Evolutionary conservation across 1,140 invertebrate species (phyloP).

Genomic region (Polypedilum vanderplanki): DNA sequence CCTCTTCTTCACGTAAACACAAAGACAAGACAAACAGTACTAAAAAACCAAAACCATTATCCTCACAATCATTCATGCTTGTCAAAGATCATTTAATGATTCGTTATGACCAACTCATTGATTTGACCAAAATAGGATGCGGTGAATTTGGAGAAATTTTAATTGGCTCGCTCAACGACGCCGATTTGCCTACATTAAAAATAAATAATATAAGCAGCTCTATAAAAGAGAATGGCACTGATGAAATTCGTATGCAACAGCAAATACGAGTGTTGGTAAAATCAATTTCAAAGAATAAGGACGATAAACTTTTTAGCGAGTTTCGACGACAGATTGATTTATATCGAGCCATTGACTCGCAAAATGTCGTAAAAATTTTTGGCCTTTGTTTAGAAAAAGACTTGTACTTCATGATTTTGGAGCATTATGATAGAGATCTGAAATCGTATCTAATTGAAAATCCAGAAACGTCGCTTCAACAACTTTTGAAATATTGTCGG

Average conservation of each 20-base stretch:
- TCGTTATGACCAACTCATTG: slow-evolving; percentile 64
- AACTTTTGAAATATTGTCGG: slow-evolving; percentile 56
- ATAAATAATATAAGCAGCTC: slow-evolving; percentile 37
- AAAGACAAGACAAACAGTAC: background rate
- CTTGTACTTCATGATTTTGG: slow-evolving; percentile 81
- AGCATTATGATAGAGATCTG: slow-evolving; percentile 84
- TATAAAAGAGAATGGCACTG: slow-evolving; percentile 39
- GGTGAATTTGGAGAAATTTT: slow-evolving; percentile 88
- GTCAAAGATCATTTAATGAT: slow-evolving; percentile 58
- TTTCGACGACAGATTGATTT: slow-evolving; percentile 83
- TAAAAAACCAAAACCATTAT: slow-evolving; percentile 23
- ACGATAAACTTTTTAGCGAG: slow-evolving; percentile 68
- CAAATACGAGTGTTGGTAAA: slow-evolving; percentile 39
- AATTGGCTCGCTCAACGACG: slow-evolving; percentile 48
- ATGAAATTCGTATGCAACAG: slow-evolving; percentile 42
- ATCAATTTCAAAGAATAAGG: slow-evolving; percentile 50
- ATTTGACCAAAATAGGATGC: slow-evolving; percentile 74
- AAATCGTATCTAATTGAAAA: slow-evolving; percentile 39
- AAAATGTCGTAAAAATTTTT: slow-evolving; percentile 68
- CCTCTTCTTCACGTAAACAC: background rate
- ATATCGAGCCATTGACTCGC: slow-evolving; percentile 70
- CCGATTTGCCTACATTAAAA: slow-evolving; percentile 51
- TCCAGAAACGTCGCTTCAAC: slow-evolving; percentile 37
- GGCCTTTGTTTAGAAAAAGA: slow-evolving; percentile 77
- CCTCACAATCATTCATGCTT: slow-evolving; percentile 28